Evolutionary conservation across 2,797 vertebrate genomes (phyloP), one percentile per base, ranked within the genome.

Genomic region (Anableps anableps): DNA sequence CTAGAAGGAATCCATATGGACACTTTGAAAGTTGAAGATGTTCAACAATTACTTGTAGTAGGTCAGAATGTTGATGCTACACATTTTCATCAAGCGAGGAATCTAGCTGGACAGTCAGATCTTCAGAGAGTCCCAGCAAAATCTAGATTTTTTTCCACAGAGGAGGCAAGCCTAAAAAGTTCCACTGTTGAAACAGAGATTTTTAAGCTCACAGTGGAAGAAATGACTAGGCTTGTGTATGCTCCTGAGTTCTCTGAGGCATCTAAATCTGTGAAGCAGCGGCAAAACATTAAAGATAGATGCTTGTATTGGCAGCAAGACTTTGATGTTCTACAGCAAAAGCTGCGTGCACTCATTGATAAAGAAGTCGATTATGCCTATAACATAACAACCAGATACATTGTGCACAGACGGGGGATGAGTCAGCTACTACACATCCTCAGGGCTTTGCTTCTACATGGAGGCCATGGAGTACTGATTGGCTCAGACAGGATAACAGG

Each of bases 401-500:
- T 85, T 14, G 51, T 91, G 7, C 93, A 96, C 90, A 92, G 80
- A 31, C 88, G 95, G 50, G 93, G 94, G 50, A 85, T 91, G 45
- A 82, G 74, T 38, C 97, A 97, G 8, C 91, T 98, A 76, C 83
- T 94, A 38, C 97, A 85, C 71, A 88, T 97, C 73, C 91, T 96
- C 79, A 94, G 96, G 14, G 91, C 93, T 41, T 83, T 97, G 78
- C 88, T 94, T 6, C 88, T 96, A 68, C 96, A 96, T 2, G 91
- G 88, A 62, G 96, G 96, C 80, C 97, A 98, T 0, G 94, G 95
- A 1, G 86, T 95, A 7, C 92, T 98, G 23, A 90, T 97, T 0
- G 88, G 95, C 21, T 80, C 89, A 5, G 55, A 72, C 53, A 88
- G 74, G n/a, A 92, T 94, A 80, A 96, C 96, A 0, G 97, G 97